These are phyloP conservation scores for Stomatorhinus ivindoensis DNA, from an alignment of 2,113 vertebrate species.

Conservation along the genomic window DNA sequence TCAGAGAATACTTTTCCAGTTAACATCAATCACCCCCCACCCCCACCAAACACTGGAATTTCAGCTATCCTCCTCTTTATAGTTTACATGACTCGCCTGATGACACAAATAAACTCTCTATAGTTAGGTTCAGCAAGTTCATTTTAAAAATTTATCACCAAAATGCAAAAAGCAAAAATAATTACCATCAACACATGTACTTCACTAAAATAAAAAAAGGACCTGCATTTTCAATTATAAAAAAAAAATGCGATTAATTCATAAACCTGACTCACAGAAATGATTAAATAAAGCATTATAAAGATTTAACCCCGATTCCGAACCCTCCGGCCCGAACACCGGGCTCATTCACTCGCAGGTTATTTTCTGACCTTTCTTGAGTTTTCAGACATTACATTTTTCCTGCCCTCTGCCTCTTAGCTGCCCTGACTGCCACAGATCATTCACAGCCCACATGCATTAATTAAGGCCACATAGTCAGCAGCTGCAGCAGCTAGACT, in stretches of 20 bases:
- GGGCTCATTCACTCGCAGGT: background rate
- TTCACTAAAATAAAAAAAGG: background rate
- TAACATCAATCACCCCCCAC: background rate
- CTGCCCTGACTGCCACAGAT: background rate
- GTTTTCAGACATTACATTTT: background rate
- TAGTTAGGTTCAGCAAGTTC: background rate
- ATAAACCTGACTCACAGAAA: background rate
- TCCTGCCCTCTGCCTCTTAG: background rate
- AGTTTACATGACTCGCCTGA: background rate
- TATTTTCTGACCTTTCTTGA: background rate
- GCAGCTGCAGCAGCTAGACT: slow-evolving; percentile 47
- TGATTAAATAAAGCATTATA: background rate
- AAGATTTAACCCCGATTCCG: background rate
- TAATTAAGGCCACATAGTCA: slow-evolving; percentile 42
- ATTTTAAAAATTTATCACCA: background rate
- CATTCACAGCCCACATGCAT: slow-evolving; percentile 30
- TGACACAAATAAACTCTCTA: background rate
- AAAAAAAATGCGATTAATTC: background rate
- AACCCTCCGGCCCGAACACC: background rate
- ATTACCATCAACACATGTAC: background rate
- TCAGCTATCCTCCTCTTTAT: background rate
- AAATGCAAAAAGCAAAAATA: background rate
- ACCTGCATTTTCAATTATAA: background rate
- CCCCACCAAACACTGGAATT: background rate
- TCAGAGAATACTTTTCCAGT: background rate